A percentile compares a stretch with the other conserved stretches of the same genome.
Conservation (phyloP, 2,888 invertebrate species). For the Phengaris alcon region DNA sequence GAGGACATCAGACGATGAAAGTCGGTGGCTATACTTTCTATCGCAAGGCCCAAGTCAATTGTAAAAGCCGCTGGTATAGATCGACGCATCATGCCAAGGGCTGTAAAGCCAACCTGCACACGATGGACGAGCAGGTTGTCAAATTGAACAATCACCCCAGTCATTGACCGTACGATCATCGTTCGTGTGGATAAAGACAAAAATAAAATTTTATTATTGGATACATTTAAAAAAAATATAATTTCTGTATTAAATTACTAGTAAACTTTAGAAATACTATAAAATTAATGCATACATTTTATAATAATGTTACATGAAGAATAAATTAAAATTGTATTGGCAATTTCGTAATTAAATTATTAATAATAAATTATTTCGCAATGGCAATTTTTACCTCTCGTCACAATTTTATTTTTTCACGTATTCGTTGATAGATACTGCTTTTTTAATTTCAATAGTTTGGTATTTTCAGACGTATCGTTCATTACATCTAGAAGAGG, state of each 20-base stretch:
- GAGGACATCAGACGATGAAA: not conserved
- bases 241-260: too few species aligned
- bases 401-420: too few species aligned
- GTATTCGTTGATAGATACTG: too few species aligned
- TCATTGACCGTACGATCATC: not conserved
- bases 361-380: too few species aligned
- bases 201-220: too few species aligned
- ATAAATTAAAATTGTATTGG: too few species aligned
- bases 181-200: not conserved
- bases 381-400: too few species aligned
- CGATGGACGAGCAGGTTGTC: constrained; percentile 7
- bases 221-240: too few species aligned
- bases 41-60: not conserved
- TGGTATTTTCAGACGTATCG: not conserved
- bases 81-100: constrained; percentile 7
- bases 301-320: too few species aligned
- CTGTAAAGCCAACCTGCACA: not conserved
- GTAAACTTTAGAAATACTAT: too few species aligned
- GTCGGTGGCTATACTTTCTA: not conserved
- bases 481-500: not conserved
- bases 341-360: too few species aligned
- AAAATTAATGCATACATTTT: too few species aligned
- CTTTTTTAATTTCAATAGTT: not conserved
- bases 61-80: constrained; percentile 14
- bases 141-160: not conserved